Conservation (phyloP, 2,113 vertebrate genomes). For the Cacatua alba region DNA sequence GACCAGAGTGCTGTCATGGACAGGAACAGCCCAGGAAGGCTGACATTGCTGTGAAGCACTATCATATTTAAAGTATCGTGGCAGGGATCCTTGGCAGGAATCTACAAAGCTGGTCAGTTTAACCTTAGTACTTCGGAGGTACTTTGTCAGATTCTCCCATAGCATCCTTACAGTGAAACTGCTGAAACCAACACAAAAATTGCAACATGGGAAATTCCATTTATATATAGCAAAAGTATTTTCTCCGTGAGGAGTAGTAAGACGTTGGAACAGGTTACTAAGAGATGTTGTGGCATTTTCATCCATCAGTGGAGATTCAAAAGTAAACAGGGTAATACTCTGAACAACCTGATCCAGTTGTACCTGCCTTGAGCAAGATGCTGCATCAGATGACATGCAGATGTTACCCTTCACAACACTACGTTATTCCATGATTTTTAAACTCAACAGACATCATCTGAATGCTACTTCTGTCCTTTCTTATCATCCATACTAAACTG, state of each 20-base stretch:
- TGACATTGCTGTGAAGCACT: not conserved
- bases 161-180: not conserved
- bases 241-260: not conserved
- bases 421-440: not conserved
- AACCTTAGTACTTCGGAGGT: not conserved
- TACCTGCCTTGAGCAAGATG: not conserved
- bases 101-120: not conserved
- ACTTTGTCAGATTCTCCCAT: not conserved
- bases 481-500: not conserved
- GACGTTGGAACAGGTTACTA: not conserved
- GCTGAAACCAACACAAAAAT: not conserved
- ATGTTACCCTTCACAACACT: not conserved
- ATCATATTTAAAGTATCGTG: not conserved
- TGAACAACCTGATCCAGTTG: not conserved
- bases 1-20: not conserved
- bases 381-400: not conserved
- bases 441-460: not conserved
- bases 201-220: not conserved
- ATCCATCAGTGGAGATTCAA: not conserved
- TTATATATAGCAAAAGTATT: not conserved
- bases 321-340: not conserved
- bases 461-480: not conserved
- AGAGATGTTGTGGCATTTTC: not conserved
- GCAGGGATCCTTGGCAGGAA: not conserved
- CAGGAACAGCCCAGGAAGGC: not conserved